Percentiles rank a stretch among this genome's conserved stretches.
These are phyloP conservation scores for Tribolium madens DNA, from an alignment of 1,140 invertebrate species.

Conservation along the genomic window DNA sequence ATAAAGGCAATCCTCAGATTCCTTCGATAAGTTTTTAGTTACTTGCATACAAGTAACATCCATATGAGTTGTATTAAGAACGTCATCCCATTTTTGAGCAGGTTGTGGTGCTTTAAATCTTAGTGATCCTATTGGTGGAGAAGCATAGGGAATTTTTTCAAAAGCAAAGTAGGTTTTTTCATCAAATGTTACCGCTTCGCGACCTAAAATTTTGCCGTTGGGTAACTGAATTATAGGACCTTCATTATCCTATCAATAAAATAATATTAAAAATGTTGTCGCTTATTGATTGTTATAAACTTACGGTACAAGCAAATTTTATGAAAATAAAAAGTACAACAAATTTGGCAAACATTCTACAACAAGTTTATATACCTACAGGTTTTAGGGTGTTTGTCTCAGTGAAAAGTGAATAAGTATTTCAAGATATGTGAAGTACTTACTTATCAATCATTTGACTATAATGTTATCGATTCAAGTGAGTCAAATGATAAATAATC, in stretches of 20 bases:
- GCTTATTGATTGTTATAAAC: neutral
- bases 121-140: conserved; percentile 74
- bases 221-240: neutral
- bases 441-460: neutral
- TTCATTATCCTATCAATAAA: neutral
- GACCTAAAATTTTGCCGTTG: neutral
- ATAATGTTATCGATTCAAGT: neutral
- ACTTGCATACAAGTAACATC: conserved; percentile 33
- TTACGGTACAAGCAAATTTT: neutral
- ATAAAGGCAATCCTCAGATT: conserved; percentile 49
- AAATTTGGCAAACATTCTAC: neutral
- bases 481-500: too few species aligned
- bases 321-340: neutral
- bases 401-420: too few species aligned
- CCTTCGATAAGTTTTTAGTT: neutral
- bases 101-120: conserved; percentile 68
- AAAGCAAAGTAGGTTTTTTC: conserved; percentile 65
- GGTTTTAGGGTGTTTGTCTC: too few species aligned
- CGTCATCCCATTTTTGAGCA: conserved; percentile 42
- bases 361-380: neutral
- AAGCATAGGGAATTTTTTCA: conserved; percentile 74
- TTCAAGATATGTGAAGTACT: neutral
- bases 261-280: neutral
- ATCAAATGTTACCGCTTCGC: neutral
- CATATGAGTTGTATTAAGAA: conserved; percentile 37